Base-by-base conservation (phyloP, 2,113 vertebrate genomes). In the Anoura caudifer region DNA sequence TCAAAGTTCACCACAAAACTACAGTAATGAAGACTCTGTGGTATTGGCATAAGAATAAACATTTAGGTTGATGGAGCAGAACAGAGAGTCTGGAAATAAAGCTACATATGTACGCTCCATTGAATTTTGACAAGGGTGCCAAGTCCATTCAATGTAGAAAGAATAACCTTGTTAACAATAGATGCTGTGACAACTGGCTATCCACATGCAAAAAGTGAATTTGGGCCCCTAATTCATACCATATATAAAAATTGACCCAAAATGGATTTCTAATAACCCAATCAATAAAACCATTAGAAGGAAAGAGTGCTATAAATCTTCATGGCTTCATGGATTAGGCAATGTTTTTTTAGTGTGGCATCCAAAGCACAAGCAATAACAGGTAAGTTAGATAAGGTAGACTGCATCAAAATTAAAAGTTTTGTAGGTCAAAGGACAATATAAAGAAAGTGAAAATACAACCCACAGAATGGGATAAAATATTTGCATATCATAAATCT, bases 321-420 rank as follows among this genome's bases (percentile, higher is more conserved):
- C 36, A 84, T 70, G 52, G 43, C 69, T 81, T 87, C 22, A 59
- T 77, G 7, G 7, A 76, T 38, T 83, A 83, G 20, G 63, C 13
- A 87, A 69, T 15, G 11, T 11, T 59, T 79, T 72, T 52, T 36
- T 17, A 91, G 84, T 70, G 38, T 22, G 56, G 5, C 47, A 88
- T n/a, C 38, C 19, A 89, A 95, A 85, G 41, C 3, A 45, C 6
- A 85, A 28, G 22, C 54, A 92, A 75, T 65, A 45, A 92, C 88
- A 41, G 52, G 77, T 84, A 73, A 91, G 89, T 41, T 50, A 65
- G 31, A 70, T 63, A 47, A 73, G 85, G 13, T 75, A 19, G 38
- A 75, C 19, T 89, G 85, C 43, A 86, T 19, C 45, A 81, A 96
- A 96, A 81, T 72, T 80, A 95, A 92, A 96, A 94, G 36, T 41